A percentile compares a stretch with the other conserved stretches of the same genome.
Evolutionary conservation across 2,797 vertebrate genomes (phyloP).

Genomic region (Gambelia wislizenii): DNA sequence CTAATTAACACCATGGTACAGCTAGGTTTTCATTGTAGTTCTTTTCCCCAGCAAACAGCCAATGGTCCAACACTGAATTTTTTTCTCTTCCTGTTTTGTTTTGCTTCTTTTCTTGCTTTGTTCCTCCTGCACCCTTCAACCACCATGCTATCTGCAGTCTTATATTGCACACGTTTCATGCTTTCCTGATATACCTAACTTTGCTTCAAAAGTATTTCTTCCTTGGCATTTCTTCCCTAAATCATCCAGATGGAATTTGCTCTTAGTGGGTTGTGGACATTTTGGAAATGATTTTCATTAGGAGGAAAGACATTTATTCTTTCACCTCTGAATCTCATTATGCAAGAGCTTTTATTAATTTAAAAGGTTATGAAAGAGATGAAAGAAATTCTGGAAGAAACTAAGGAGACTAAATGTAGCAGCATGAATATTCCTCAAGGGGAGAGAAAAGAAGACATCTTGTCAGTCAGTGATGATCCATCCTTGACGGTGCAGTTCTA

Average conservation of each 20-base stretch:
- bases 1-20: background rate
- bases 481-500: constrained; percentile 35
- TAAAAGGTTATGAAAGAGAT: constrained; percentile 50
- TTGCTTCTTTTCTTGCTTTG: background rate
- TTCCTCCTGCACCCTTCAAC: background rate
- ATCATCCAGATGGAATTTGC: constrained; percentile 57
- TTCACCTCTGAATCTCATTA: constrained; percentile 35
- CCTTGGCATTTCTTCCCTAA: constrained; percentile 48
- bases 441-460: constrained; percentile 20
- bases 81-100: background rate
- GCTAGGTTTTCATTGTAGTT: too few species aligned
- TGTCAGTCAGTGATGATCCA: background rate
- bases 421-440: constrained; percentile 19
- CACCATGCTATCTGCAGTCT: constrained; percentile 10
- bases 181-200: constrained; percentile 32
- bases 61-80: background rate
- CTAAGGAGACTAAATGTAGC: constrained; percentile 43
- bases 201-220: constrained; percentile 54
- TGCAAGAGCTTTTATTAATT: constrained; percentile 54
- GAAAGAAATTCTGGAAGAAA: constrained; percentile 47
- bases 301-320: constrained; percentile 45
- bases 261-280: constrained; percentile 34
- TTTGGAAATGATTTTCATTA: constrained; percentile 58
- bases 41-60: background rate
- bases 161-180: background rate